Conservation (phyloP, 2,797 vertebrate species). For the Enteromius mattozi region DNA sequence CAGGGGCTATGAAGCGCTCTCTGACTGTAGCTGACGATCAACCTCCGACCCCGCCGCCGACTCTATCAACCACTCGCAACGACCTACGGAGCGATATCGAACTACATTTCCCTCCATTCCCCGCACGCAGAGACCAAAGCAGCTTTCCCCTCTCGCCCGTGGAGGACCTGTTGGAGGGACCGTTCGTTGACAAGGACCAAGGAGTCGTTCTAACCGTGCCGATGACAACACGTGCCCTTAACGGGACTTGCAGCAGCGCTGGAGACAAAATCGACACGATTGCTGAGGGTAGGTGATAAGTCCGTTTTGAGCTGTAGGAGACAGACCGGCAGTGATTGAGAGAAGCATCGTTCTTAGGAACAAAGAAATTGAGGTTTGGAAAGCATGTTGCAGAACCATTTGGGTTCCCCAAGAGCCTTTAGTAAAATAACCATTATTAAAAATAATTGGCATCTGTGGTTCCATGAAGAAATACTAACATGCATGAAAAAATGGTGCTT, state of each 20-base stretch:
- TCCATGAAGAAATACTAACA: not conserved
- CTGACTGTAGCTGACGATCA: conserved; percentile 88
- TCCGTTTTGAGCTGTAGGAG: not conserved
- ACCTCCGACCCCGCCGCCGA: conserved; percentile 72
- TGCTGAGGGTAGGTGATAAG: conserved; percentile 77
- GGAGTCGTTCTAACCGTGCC: conserved; percentile 74
- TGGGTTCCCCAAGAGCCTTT: not conserved
- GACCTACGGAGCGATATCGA: conserved; percentile 71
- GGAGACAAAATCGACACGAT: conserved; percentile 36
- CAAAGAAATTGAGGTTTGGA: not conserved
- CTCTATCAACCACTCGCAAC: conserved; percentile 66
- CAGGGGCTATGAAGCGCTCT: conserved; percentile 82
- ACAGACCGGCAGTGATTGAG: not conserved
- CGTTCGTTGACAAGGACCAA: conserved; percentile 66
- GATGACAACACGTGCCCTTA: conserved; percentile 63
- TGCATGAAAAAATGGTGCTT: not conserved
- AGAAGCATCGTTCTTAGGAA: not conserved
- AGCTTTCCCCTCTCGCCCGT: conserved; percentile 71
- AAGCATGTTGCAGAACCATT: not conserved
- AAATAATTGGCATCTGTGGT: not conserved
- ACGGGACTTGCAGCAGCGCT: not conserved
- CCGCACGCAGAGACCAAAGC: conserved; percentile 58
- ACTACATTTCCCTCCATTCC: conserved; percentile 65
- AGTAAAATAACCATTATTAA: not conserved
- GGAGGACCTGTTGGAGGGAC: conserved; percentile 75